Conservation (phyloP, 1,140 invertebrate species). For the Meloidogyne hapla region DNA sequence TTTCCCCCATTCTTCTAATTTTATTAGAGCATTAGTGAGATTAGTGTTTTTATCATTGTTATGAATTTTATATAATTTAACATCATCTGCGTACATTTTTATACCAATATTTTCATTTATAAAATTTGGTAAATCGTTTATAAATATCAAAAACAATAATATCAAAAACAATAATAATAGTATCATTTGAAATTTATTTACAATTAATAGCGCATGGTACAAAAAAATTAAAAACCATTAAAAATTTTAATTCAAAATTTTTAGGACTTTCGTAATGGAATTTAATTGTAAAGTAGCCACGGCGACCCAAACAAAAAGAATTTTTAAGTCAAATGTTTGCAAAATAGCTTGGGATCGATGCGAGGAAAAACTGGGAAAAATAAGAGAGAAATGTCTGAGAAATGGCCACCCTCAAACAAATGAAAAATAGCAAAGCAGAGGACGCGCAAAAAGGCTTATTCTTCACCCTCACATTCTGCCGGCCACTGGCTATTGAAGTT, state of each 20-base stretch:
- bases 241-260: neutral
- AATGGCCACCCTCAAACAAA: neutral
- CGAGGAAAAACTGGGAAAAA: neutral
- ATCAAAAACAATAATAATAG: too few relatives aligned
- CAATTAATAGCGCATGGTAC: too few relatives aligned
- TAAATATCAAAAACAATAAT: too few relatives aligned
- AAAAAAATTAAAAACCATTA: neutral
- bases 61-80: too few relatives aligned
- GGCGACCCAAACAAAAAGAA: neutral
- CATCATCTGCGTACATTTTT: too few relatives aligned
- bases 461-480: neutral
- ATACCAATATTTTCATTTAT: too few relatives aligned
- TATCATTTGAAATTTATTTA: too few relatives aligned
- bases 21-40: too few relatives aligned
- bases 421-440: neutral
- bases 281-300: neutral
- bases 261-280: neutral
- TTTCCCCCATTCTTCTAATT: too few relatives aligned
- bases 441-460: neutral
- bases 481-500: neutral
- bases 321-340: neutral
- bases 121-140: too few relatives aligned
- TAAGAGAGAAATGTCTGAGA: neutral
- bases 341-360: neutral
- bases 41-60: too few relatives aligned